Evolutionary conservation across 2,113 vertebrate genomes (phyloP).

Genomic region (Gymnogyps californianus): DNA sequence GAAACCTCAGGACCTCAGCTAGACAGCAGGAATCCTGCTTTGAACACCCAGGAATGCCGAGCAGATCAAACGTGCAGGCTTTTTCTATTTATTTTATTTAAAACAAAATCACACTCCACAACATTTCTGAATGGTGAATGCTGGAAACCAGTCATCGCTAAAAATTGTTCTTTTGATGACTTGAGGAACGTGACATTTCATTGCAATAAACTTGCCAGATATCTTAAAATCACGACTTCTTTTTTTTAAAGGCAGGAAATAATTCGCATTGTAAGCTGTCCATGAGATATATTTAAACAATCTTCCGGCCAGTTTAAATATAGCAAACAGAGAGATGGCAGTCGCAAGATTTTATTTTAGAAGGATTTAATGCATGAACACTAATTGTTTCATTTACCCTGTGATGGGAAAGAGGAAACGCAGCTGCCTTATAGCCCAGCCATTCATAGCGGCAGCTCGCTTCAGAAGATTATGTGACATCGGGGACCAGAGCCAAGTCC

Average conservation of each 20-base stretch:
- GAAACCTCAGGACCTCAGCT: background rate
- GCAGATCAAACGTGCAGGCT: background rate
- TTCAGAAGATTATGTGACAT: background rate
- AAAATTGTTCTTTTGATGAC: constrained; percentile 20
- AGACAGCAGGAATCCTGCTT: background rate
- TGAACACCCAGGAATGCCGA: background rate
- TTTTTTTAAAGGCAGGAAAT: constrained; percentile 9
- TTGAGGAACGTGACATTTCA: background rate
- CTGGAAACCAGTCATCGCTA: background rate
- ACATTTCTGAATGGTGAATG: background rate
- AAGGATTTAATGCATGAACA: background rate
- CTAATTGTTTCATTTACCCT: background rate
- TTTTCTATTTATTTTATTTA: background rate
- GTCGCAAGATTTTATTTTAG: background rate
- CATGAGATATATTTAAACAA: constrained; percentile 10
- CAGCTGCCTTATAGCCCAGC: background rate
- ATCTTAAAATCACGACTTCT: background rate
- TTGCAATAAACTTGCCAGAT: constrained; percentile 22
- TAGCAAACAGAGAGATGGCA: background rate
- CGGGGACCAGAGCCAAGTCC: background rate
- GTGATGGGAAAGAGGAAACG: background rate
- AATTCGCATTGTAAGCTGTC: constrained; percentile 24
- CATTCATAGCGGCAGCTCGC: background rate
- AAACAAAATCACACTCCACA: background rate
- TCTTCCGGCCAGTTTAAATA: constrained; percentile 19